Percentiles rank a stretch among this genome's conserved stretches.
phyloP scores from a whole-genome alignment of 1,140 invertebrate species.

The Gerris buenoi region DNA sequence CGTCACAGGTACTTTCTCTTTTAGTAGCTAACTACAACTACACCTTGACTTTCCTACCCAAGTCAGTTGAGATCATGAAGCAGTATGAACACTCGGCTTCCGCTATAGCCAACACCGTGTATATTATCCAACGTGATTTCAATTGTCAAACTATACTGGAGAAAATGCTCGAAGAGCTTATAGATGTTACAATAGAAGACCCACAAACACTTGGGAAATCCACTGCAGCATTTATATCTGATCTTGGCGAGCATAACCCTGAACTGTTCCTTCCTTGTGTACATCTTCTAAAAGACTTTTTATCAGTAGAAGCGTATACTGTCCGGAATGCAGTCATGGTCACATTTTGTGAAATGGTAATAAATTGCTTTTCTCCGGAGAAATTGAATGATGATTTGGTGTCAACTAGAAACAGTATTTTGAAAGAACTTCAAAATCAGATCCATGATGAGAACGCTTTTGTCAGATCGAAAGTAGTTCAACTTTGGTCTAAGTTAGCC shows the following conservation, averaged over 20 bases:
- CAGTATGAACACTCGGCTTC: not conserved
- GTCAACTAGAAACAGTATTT: conserved; percentile 48
- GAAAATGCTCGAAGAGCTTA: not conserved
- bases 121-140: not conserved
- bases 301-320: conserved; percentile 62
- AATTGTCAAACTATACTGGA: not conserved
- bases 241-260: not conserved
- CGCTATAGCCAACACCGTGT: not conserved
- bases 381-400: conserved; percentile 47
- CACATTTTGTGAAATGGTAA: conserved; percentile 56
- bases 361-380: conserved; percentile 46
- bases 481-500: conserved; percentile 20
- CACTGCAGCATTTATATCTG: not conserved
- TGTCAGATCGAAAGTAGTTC: conserved; percentile 54
- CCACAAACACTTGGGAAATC: not conserved
- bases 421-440: conserved; percentile 61
- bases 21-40: not conserved
- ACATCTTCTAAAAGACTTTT: not conserved
- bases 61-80: not conserved
- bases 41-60: not conserved
- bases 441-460: conserved; percentile 67
- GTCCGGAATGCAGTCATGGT: conserved; percentile 65
- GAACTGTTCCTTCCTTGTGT: not conserved
- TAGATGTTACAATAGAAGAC: not conserved
- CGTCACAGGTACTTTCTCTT: not conserved